Conservation (phyloP, 35 echinoderm and acorn worm genomes). For the Lytechinus pictus region DNA sequence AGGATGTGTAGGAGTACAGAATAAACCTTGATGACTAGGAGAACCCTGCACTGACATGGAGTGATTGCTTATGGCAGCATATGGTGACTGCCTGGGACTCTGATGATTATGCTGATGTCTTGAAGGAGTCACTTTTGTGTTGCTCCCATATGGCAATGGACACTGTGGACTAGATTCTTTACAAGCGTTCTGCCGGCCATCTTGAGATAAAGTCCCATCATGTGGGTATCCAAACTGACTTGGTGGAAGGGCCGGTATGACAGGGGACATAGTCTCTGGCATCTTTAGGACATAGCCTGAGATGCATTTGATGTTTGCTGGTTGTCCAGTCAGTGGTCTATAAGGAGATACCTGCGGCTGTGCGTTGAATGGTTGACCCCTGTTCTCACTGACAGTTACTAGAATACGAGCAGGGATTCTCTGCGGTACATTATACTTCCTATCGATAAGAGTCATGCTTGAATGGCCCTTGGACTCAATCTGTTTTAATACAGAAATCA, state of each 20-base stretch:
- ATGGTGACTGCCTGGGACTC: background rate
- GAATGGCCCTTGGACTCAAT: slow-evolving; percentile 28
- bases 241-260: background rate
- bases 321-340: background rate
- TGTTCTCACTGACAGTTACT: background rate
- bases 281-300: slow-evolving; percentile 5
- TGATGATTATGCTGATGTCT: background rate
- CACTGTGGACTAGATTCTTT: background rate
- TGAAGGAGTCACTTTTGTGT: background rate
- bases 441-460: background rate
- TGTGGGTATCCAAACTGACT: slow-evolving; percentile 45
- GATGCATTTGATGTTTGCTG: background rate
- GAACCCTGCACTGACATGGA: background rate
- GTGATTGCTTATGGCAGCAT: background rate
- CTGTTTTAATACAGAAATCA: background rate
- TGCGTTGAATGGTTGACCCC: background rate
- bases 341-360: background rate
- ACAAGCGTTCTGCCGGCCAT: background rate
- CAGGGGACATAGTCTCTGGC: background rate
- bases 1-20: slow-evolving; percentile 5
- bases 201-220: background rate
- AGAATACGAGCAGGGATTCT: slow-evolving; percentile 9
- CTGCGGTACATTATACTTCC: background rate
- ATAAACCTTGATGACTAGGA: slow-evolving; percentile 21
- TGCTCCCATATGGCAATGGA: background rate